Conservation (phyloP, 2,888 invertebrate species). For the Cheilosia variabilis region DNA sequence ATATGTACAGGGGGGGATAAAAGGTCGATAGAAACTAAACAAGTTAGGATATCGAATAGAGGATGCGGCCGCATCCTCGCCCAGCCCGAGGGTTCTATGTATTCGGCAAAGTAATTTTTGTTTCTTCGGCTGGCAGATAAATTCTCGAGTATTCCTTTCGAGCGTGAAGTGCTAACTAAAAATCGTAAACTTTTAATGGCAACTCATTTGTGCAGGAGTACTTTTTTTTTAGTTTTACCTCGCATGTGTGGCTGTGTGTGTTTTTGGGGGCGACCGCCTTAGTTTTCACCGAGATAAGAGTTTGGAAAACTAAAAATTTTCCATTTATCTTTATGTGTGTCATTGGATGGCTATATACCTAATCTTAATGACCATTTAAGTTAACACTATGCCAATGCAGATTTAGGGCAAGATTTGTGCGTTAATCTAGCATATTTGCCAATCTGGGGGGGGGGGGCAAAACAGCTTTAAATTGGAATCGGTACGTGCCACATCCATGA, state of each 20-base stretch:
- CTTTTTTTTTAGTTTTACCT: background rate
- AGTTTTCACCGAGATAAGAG: conserved; percentile 42
- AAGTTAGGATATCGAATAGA: conserved; percentile 14
- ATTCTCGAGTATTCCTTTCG: conserved; percentile 22
- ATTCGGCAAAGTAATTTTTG: background rate
- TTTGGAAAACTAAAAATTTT: conserved; percentile 35
- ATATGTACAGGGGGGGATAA: background rate
- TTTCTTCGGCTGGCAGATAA: conserved; percentile 9
- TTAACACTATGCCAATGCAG: conserved; percentile 26
- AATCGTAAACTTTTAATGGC: conserved; percentile 42
- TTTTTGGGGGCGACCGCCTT: background rate
- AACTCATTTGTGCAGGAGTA: conserved; percentile 17
- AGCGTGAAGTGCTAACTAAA: conserved; percentile 37
- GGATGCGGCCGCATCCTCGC: background rate
- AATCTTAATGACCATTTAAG: conserved; percentile 57
- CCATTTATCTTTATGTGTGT: conserved; percentile 13
- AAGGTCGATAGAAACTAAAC: background rate
- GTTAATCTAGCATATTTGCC: conserved; percentile 22
- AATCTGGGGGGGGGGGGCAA: conserved; percentile 12
- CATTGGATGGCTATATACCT: conserved; percentile 12
- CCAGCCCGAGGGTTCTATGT: background rate
- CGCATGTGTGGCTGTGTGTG: conserved; percentile 16
- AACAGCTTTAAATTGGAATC: conserved; percentile 29
- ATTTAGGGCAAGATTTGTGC: conserved; percentile 20
- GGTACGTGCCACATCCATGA: conserved; percentile 30